Evolutionary conservation across 2,888 invertebrate genomes (phyloP), one percentile per base, ranked within the genome.

Genomic region (Argyra leucocephala): DNA sequence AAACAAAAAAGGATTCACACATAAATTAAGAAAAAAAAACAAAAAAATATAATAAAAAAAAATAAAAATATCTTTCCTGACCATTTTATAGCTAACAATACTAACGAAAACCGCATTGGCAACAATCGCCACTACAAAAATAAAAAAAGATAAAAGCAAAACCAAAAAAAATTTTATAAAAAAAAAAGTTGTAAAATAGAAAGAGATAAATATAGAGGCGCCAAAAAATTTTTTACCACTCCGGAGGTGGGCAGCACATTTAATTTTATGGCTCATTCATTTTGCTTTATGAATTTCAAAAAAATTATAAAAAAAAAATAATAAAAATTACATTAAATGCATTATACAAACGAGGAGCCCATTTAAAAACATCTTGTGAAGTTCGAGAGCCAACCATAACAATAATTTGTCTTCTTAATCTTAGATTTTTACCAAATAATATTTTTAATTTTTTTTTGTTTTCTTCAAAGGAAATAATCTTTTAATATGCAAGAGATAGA

Each of bases 171-270:
- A 7, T 6, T 26, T 6, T 7, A 26, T 7, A 26, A 26, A 31
- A 31, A 31, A 31, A 31, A 31, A 31, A 31, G 12, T 31, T 10
- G 48, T 18, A 48, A 7, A 48, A 37, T 10, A 12, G 48, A 31
- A 31, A 31, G 3, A 31, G 9, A 31, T 12, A 48, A 48, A 48
- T 18, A 48, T 15, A 12, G n/a, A 48, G 48, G 48, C 48, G 48
- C 48, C 48, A 48, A 48, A 48, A 26, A 48, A 48, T 48, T 48
- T 15, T 48, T 48, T 48, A n/a, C 48, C 48, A 48, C 48, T 48
- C 48, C 9, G 48, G 48, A 48, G 48, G 48, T 48, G 48, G 48
- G 48, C 48, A 5, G n/a, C 18, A n/a, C 48, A n/a, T 48, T 48
- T 5, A 48, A 3, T 48, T 48, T 48, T 48, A 48, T 48, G 48